Base-by-base conservation (phyloP, 2,113 vertebrate genomes). In the Oceanodroma tethys region DNA sequence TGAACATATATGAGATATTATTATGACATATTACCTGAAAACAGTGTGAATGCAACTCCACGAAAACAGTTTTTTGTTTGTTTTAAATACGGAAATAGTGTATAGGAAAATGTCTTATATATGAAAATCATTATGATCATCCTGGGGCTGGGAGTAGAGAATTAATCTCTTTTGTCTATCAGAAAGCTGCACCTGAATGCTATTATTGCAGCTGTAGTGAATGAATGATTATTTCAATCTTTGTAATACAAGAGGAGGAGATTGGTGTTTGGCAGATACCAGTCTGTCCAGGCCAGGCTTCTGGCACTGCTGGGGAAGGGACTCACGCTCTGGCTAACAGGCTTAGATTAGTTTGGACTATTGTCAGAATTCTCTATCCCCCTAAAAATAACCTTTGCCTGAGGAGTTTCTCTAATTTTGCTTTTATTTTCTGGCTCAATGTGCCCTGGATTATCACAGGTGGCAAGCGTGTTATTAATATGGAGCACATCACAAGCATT, bases 381-480 rank as follows among this genome's bases (percentile, higher is more conserved):
- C 19, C 4, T 22, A 7, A 66, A 90, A 75, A n/a, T 45, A 56
- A 25, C 3, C 15, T 43, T 52, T 26, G n/a, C 14, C 23, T n/a
- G 50, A 45, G 42, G n/a, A 84, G 4, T 45, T 53, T 50, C 62
- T 13, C 32, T 73, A 5, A 30, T 86, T 48, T 76, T 18, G 13
- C n/a, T 86, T 73, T 76, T 80, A 4, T 73, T 85, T 95, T 50
- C 48, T 70, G n/a, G 1, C 48, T 82, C 7, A 4, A 0, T 20
- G 3, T 90, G 36, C 27, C 21, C 56, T 72, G 32, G 22, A 23
- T 93, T 86, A 50, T 58, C 22, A n/a, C 29, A 40, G 48, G 45
- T 36, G 45, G 8, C 4, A 8, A 50, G 38, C 0, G 0, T 29
- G 25, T 56, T 88, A 50, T 11, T 67, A 38, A 78, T 6, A 17